Base-by-base conservation (phyloP, 2,888 invertebrate species). In the Nudaria mundana region DNA sequence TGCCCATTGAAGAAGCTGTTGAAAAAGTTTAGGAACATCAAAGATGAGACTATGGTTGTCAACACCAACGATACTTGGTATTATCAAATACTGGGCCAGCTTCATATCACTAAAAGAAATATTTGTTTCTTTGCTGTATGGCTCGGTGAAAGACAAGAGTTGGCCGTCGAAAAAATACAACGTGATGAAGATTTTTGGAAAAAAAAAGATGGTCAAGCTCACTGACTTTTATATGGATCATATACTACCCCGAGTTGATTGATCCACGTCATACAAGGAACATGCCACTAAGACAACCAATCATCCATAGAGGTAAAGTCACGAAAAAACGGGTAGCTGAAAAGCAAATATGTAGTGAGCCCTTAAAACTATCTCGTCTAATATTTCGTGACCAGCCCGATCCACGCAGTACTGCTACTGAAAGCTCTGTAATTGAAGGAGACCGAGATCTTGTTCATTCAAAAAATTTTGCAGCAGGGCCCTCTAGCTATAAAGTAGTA, bases 41-140 rank as follows among this genome's bases (percentile, higher is more conserved):
- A 10, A 33, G 15, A 16, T 11, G 5, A n/a, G 1, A 16, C 7
- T 8, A 16, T 16, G 14, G 14, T 10, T n/a, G 8, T 16, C 8
- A 30, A 15, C 14, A 30, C 2, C 2, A 30, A 16, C n/a, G 10
- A 16, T 4, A 10, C 12, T 15, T 33, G 25, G 33, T 33, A 25
- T 25, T 33, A 16, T 6, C 33, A 33, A 25, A 16, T 33, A 15
- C 33, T 25, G 6, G 33, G 25, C 11, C 25, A 33, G 11, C 25
- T 25, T 4, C 33, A 25, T 16, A n/a, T 33, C 3, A 16, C 33
- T 3, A 25, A 33, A 11, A 15, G 15, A 33, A 15, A 15, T 1
- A 11, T 10, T 2, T 33, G 33, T 16, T 5, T 33, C 1, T 33
- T 33, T 24, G 25, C 15, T 3, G 7, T 33, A 11, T 33, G 33